Evolutionary conservation across 2,888 invertebrate species (phyloP).

Genomic region (Standfussiana lucernea): DNA sequence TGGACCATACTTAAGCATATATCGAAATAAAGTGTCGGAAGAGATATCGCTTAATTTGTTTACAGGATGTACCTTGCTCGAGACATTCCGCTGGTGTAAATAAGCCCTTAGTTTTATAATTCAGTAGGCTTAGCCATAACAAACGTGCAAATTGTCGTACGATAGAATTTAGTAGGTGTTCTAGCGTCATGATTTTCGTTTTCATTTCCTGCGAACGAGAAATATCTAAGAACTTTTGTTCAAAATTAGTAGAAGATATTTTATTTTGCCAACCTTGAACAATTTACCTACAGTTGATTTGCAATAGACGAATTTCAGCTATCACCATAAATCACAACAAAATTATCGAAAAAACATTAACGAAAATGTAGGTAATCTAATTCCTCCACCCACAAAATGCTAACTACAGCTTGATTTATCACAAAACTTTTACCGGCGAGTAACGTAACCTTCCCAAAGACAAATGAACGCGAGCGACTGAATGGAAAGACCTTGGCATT

Average conservation of each 20-base stretch:
- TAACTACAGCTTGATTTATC: constrained; percentile 48
- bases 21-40: neutral
- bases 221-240: neutral
- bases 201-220: neutral
- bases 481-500: constrained; percentile 59
- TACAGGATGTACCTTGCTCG: neutral
- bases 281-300: neutral
- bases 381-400: constrained; percentile 31
- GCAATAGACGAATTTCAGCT: neutral
- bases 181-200: neutral
- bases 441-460: constrained; percentile 53
- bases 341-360: constrained; percentile 45
- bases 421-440: constrained; percentile 40
- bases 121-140: constrained; percentile 20
- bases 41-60: neutral
- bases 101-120: constrained; percentile 22
- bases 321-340: constrained; percentile 41
- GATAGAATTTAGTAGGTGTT: neutral
- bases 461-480: constrained; percentile 52
- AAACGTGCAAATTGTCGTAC: neutral
- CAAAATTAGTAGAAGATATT: neutral
- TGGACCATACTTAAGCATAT: neutral
- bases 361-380: constrained; percentile 13
- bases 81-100: constrained; percentile 4
- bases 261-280: neutral